A percentile compares a stretch with the other conserved stretches of the same genome.
These are phyloP conservation scores for Drosophila lowei DNA, from an alignment of 1,140 invertebrate genomes.

Conservation along the genomic window DNA sequence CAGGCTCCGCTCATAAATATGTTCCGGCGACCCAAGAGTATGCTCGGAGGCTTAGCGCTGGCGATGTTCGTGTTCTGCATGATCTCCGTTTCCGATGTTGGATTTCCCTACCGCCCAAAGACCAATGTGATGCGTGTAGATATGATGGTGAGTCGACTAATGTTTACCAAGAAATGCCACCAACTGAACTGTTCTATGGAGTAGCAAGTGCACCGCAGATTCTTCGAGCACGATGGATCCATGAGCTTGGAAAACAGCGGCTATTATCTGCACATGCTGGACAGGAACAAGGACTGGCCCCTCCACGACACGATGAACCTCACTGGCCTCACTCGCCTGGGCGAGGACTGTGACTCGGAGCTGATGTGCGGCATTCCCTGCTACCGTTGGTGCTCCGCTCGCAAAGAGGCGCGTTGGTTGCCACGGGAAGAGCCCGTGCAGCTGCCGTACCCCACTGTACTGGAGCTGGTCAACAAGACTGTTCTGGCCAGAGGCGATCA, in stretches of 20 bases:
- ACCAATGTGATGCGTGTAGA: conserved; percentile 88
- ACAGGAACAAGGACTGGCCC: conserved; percentile 87
- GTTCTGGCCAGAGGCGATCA: conserved; percentile 29
- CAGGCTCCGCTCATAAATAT: conserved; percentile 65
- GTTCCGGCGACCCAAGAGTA: conserved; percentile 59
- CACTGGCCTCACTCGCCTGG: conserved; percentile 84
- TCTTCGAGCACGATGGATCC: conserved; percentile 84
- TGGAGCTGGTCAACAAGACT: conserved; percentile 57
- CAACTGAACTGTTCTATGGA: background rate
- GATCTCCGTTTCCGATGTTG: conserved; percentile 87
- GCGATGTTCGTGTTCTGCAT: conserved; percentile 83
- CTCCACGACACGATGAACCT: conserved; percentile 83
- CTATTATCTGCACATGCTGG: conserved; percentile 88
- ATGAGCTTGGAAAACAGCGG: conserved; percentile 85
- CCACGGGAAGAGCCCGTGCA: conserved; percentile 34
- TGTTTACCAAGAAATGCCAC: background rate
- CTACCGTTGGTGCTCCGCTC: conserved; percentile 76
- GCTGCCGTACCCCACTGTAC: conserved; percentile 32
- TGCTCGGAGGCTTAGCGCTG: conserved; percentile 84
- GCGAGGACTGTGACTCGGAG: conserved; percentile 85
- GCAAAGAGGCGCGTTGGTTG: conserved; percentile 48
- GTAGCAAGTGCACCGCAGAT: conserved; percentile 86
- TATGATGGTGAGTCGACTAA: conserved; percentile 84
- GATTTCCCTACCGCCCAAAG: conserved; percentile 89
- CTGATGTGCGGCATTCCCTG: conserved; percentile 90